Conservation (phyloP, 2,888 invertebrate genomes). For the Rapana venosa region DNA sequence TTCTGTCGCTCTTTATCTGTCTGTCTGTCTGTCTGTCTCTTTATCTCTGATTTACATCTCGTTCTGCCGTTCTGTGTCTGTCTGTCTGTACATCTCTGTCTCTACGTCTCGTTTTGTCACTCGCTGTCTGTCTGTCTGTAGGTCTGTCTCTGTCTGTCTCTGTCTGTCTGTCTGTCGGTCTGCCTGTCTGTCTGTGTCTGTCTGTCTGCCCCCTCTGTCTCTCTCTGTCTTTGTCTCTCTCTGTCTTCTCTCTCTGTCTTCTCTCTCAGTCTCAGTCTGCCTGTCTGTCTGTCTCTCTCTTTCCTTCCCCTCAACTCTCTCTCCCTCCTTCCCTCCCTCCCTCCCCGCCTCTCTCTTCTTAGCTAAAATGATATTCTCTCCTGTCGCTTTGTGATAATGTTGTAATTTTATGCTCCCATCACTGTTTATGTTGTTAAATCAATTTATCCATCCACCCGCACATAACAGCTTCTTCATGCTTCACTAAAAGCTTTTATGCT, state of each 20-base stretch:
- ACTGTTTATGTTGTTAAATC: no score
- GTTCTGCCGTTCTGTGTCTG: neutral
- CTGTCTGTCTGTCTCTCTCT: neutral
- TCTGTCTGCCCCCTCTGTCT: no score
- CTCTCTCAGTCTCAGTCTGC: neutral
- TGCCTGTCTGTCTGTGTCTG: neutral
- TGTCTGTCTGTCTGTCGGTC: neutral
- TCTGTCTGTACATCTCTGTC: neutral
- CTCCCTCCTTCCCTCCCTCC: neutral
- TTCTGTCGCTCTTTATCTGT: neutral
- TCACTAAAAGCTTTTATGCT: no score
- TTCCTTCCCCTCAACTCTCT: neutral
- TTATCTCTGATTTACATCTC: neutral
- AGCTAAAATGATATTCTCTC: no score
- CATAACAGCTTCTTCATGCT: no score
- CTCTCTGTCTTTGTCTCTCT: neutral
- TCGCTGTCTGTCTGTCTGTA: neutral
- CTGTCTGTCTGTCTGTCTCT: neutral
- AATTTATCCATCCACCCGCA: no score
- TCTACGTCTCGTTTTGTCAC: neutral
- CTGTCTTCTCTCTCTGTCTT: neutral
- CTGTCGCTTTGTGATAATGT: no score
- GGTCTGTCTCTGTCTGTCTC: neutral
- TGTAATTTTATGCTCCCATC: no score
- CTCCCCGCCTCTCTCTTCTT: neutral